Evolutionary conservation across 2,113 vertebrate species (phyloP), one percentile per base, ranked within the genome.

Genomic region (Myiopsitta monachus): DNA sequence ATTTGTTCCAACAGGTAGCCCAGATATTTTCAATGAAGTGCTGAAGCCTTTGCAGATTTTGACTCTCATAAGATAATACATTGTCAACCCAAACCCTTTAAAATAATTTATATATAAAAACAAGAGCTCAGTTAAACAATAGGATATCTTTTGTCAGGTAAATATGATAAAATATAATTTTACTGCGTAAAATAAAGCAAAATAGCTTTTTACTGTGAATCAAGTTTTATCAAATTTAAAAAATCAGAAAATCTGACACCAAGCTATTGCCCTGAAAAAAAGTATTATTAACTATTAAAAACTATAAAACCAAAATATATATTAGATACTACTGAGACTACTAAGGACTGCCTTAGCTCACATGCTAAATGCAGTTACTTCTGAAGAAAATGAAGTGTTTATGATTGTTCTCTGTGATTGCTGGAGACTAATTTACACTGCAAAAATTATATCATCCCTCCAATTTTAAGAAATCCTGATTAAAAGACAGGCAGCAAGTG

Each of bases 1-100:
- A 6, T 33, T 86, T 91, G 9, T 8, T 76, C 8, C 70, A 73
- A 49, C 24, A 79, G 26, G 15, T 73, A 84, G 30, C 24, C 73
- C 44, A 77, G 44, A 54, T 41, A 31, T 7, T 2, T 73, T 55
- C 31, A 85, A 26, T 2, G 3, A 55, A 1, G 0, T 43, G 9
- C 47, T 73, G 33, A 91, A 88, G 11, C 5, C 4, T 74, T 16
- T 76, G 14, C 23, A 64, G 43, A 57, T 57, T 85, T 61, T 51
- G 27, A 49, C 11, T 68, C 7, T 61, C 17, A 47, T 28, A 75
- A 55, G 12, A 73, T 88, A 66, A 57, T 5, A 6, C 28, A 31
- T 0, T 19, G 11, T 13, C 18, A 70, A 44, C 5, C 6, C 12
- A 57, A 38, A 33, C 1, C 2, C 19, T 47, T 43, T 26, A 26